Evolutionary conservation across 2,113 vertebrate species (phyloP), one percentile per base, ranked within the genome.

Genomic region (Rallus limicola): DNA sequence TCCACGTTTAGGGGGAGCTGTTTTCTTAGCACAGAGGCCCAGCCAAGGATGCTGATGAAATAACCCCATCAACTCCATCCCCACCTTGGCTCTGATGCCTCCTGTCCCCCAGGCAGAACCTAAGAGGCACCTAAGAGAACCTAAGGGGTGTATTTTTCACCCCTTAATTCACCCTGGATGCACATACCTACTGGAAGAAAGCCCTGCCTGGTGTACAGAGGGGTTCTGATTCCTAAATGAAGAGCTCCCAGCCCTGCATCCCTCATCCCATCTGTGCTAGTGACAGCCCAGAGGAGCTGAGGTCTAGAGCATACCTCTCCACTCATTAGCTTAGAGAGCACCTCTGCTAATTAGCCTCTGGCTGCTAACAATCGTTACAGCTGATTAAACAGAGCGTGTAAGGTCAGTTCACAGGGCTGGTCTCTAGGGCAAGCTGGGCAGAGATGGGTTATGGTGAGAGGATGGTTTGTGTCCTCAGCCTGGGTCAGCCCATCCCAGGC

Each of bases 181-280:
- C 3, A 33, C 48, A 68, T 67, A 67, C 1, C 58, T 44, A 20
- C 36, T 5, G 58, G 33, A 59, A 82, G 10, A 21, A 77, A 55
- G 16, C 8, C n/a, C 15, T 8, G 46, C 15, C 46, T 19, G 18
- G 9, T 0, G 28, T 10, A 62, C 2, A 2, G 0, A 34, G 64
- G 62, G 34, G 17, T 83, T 83, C 11, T 25, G 36, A 24, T 38
- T 34, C 6, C 31, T 10, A 19, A 40, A 1, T 44, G 33, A 56
- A 71, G 34, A 19, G 15, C 25, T 75, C 29, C 7, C 26, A 6
- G 24, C 24, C 28, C 46, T 6, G 0, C 84, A 85, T 12, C 64
- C 59, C 28, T 62, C 46, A 72, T 0, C 26, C 23, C 50, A 19
- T 8, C 68, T 31, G 67, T 26, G 44, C 70, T 2, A 26, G 53